Percentiles rank a stretch among this genome's conserved stretches.
phyloP scores from a whole-genome alignment of 1,140 invertebrate species.

The Artemia franciscana region DNA sequence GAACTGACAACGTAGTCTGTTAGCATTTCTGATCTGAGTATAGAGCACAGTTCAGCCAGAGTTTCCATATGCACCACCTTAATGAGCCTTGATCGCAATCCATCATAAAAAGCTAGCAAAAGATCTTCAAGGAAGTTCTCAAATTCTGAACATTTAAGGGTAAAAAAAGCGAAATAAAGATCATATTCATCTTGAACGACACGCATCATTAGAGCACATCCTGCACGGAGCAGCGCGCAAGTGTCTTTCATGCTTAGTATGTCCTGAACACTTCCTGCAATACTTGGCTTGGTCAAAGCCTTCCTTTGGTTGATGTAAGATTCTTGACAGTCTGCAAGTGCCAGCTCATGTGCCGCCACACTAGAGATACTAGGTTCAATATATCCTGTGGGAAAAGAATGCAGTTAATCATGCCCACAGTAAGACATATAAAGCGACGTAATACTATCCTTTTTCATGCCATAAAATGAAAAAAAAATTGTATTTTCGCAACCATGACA shows the following conservation, averaged over 20 bases:
- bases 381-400: no score
- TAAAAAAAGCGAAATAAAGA: slow-evolving; percentile 72
- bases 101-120: slow-evolving; percentile 76
- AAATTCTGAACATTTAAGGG: slow-evolving; percentile 38
- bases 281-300: slow-evolving; percentile 43
- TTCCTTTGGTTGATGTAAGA: slow-evolving; percentile 55
- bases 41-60: slow-evolving; percentile 81
- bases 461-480: no score
- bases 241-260: slow-evolving; percentile 50
- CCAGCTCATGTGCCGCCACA: slow-evolving; percentile 30
- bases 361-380: not conserved
- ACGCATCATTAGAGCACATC: slow-evolving; percentile 68
- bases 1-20: slow-evolving; percentile 67
- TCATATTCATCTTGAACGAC: slow-evolving; percentile 76
- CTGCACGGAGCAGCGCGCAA: slow-evolving; percentile 60
- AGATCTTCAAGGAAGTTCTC: slow-evolving; percentile 49
- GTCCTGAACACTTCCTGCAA: slow-evolving; percentile 43
- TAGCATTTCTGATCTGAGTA: slow-evolving; percentile 76
- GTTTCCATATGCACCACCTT: slow-evolving; percentile 95
- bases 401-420: no score
- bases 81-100: slow-evolving; percentile 78
- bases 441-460: no score
- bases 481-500: no score
- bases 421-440: no score
- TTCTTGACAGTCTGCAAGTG: slow-evolving; percentile 59